Evolutionary conservation across 2,797 vertebrate species (phyloP), one percentile per base, ranked within the genome.

Genomic region (Coregonus suidteri): DNA sequence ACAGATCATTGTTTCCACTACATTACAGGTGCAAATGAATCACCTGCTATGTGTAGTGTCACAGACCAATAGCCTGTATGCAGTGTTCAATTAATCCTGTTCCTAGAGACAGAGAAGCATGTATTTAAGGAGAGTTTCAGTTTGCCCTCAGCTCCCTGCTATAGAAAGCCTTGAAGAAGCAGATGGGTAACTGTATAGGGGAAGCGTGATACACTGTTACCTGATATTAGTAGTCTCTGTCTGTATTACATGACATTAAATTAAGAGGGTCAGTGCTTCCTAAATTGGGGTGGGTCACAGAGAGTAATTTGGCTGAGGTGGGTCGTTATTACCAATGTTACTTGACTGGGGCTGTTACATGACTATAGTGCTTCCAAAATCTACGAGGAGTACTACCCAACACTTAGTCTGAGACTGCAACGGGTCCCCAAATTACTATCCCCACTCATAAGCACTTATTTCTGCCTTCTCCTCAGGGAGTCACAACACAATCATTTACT

Each of bases 1-100:
- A 91, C 89, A 91, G 83, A 75, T 85, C 85, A 83, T 91, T 91
- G 90, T 93, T 81, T 87, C 53, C 82, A 31, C 81, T 73, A 77
- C 59, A 81, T 71, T 77, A 79, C 73, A 75, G 76, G 75, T 84
- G 82, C 87, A 79, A 85, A 82, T 87, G 84, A 87, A 82, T 88
- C 70, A 82, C 86, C 83, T 79, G 77, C 83, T 77, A 69, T 82
- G 81, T 81, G 80, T n/a, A 62, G 7, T 65, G 85, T 77, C 81
- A 74, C 76, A 75, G 70, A 74, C 68, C 53, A 83, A 83, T 73
- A 77, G 77, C 87, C 90, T 69, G 68, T 79, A 69, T 87, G 85
- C 87, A 85, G 64, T 31, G 82, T 74, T 73, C 13, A 14, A 79
- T 79, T 70, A 25, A 51, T 51, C 67, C 77, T 76, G 74, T 79